phyloP scores from a whole-genome alignment of 2,888 invertebrate genomes.

The Sceliomorpha sp. region DNA sequence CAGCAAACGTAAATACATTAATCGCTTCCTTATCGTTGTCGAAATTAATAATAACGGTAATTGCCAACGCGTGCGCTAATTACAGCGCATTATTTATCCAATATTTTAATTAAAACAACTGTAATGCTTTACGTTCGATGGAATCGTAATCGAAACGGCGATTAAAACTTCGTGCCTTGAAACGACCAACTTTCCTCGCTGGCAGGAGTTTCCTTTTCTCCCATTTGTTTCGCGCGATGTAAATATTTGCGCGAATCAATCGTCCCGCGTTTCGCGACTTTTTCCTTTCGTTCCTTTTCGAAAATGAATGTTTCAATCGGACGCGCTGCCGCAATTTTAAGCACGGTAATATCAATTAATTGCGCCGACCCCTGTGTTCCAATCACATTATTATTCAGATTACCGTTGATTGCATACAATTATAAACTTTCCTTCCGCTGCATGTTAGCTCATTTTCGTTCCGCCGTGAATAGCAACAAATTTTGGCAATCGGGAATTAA shows the following conservation, averaged over 20 bases:
- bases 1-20: no score
- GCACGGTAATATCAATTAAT: constrained; percentile 36
- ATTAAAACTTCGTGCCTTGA: no score
- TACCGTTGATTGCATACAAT: constrained; percentile 47
- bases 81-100: no score
- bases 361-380: constrained; percentile 17
- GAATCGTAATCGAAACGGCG: no score
- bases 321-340: constrained; percentile 29
- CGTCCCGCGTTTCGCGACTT: constrained; percentile 12
- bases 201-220: no score
- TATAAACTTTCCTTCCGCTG: constrained; percentile 34
- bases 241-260: not conserved
- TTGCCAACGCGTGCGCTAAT: no score
- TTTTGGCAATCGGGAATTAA: constrained; percentile 41
- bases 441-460: constrained; percentile 15
- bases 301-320: constrained; percentile 42
- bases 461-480: constrained; percentile 28
- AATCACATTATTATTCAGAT: constrained; percentile 53
- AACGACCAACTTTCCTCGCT: no score
- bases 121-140: no score
- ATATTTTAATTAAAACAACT: no score
- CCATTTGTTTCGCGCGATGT: no score
- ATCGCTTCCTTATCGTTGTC: no score
- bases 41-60: no score
- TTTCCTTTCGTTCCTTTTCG: constrained; percentile 14